Evolutionary conservation across 2,797 vertebrate species (phyloP), one percentile per base, ranked within the genome.

Genomic region (Hydrolagus colliei): DNA sequence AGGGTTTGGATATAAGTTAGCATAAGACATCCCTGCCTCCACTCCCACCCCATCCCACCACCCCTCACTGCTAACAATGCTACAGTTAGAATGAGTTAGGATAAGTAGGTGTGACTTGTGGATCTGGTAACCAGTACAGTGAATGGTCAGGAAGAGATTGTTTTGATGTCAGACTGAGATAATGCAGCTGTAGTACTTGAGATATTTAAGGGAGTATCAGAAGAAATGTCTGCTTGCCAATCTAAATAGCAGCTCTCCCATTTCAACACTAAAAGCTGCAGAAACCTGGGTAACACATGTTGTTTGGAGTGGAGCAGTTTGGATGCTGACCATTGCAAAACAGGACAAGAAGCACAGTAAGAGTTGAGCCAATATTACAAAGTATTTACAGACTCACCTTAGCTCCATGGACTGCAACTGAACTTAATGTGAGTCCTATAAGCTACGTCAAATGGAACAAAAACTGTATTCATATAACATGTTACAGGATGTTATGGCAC

Each of bases 341-440:
- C 12, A 78, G 59, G 18, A 12, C 76, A 22, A 18, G 22, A 22
- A 78, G 76, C 76, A 65, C 13, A 62, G 61, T n/a, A 80, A 27
- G 22, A 14, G 62, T 65, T 65, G 77, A 80, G 61, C 77, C 22
- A 80, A 27, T 80, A 65, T 14, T 14, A 22, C 65, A 62, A 80
- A 80, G 77, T 22, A 80, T 65, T 80, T 65, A 80, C 61, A 65
- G 22, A 14, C 77, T 80, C 22, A 14, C 63, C 12, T 27, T 41
- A 74, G 73, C 16, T 27, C 32, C 16, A 16, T 80, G 52, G 77
- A 65, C 65, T 13, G n/a, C 65, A 62, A 27, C 62, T 9, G 62
- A 65, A 27, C 13, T 22, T 80, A 62, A 62, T 80, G 27, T 80
- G 77, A 80, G 77, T 80, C 77, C 63, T 80, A 80, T 80, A 61